Evolutionary conservation across 2,113 vertebrate genomes (phyloP).

Genomic region (Quiscalus mexicanus): DNA sequence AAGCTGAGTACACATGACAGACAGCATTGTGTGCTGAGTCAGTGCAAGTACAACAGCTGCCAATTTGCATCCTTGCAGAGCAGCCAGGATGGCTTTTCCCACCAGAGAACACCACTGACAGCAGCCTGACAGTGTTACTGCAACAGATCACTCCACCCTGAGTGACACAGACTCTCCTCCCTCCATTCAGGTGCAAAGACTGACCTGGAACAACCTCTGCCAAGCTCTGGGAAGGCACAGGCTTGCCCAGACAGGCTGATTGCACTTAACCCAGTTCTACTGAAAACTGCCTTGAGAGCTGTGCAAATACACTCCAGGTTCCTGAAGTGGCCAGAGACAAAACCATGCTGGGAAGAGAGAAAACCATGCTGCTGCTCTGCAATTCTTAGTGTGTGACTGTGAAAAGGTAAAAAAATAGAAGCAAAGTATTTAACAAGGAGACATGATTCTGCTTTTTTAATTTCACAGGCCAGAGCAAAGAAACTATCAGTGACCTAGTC

Average conservation of each 20-base stretch:
- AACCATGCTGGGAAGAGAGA: neutral
- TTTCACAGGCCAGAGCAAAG: slow-evolving; percentile 11
- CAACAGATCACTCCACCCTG: neutral
- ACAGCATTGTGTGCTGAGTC: neutral
- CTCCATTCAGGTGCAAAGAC: neutral
- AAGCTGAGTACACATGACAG: neutral
- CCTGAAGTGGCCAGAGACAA: neutral
- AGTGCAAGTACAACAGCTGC: neutral
- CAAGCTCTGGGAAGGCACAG: neutral
- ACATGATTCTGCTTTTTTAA: neutral
- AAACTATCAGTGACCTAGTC: neutral
- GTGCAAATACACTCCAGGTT: neutral
- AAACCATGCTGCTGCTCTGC: neutral
- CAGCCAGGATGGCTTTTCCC: neutral
- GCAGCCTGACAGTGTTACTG: neutral
- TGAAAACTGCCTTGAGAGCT: neutral
- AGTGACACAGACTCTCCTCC: neutral
- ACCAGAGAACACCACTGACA: neutral
- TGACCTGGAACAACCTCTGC: neutral
- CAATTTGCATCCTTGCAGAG: neutral
- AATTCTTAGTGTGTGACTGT: neutral
- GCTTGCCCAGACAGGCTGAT: neutral
- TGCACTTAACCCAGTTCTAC: neutral
- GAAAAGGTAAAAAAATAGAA: neutral
- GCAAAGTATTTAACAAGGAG: neutral